phyloP scores from a whole-genome alignment of 2,888 invertebrate genomes.

The Cantharis rustica region DNA sequence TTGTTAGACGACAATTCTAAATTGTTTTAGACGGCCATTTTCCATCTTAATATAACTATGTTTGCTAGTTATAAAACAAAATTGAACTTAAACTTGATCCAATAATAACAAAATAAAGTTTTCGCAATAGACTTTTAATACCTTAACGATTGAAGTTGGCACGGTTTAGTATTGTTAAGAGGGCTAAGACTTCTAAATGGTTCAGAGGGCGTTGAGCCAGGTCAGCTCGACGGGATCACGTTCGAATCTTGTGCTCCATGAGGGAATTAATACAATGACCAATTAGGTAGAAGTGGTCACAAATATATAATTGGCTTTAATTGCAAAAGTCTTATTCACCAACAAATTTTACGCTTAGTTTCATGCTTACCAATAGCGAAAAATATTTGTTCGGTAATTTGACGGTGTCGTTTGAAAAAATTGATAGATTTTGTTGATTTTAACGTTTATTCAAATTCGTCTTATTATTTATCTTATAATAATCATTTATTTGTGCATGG shows the following conservation, averaged over 20 bases:
- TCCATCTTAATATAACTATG: background rate
- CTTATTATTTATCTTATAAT: background rate
- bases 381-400: background rate
- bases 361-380: background rate
- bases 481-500: background rate
- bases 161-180: constrained; percentile 29
- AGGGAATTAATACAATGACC: constrained; percentile 30
- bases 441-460: background rate
- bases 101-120: constrained; percentile 23
- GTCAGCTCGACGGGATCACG: constrained; percentile 35
- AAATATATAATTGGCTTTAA: background rate
- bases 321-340: background rate
- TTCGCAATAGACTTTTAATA: constrained; percentile 32
- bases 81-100: constrained; percentile 18
- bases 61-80: constrained; percentile 4
- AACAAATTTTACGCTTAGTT: background rate
- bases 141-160: constrained; percentile 36
- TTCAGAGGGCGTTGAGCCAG: constrained; percentile 35
- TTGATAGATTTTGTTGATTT: background rate
- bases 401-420: background rate
- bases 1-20: background rate
- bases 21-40: background rate
- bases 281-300: constrained; percentile 27
- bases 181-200: constrained; percentile 25
- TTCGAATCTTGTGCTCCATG: constrained; percentile 31